phyloP scores from a whole-genome alignment of 2,888 invertebrate genomes.

The Leptinotarsa tumamoca region DNA sequence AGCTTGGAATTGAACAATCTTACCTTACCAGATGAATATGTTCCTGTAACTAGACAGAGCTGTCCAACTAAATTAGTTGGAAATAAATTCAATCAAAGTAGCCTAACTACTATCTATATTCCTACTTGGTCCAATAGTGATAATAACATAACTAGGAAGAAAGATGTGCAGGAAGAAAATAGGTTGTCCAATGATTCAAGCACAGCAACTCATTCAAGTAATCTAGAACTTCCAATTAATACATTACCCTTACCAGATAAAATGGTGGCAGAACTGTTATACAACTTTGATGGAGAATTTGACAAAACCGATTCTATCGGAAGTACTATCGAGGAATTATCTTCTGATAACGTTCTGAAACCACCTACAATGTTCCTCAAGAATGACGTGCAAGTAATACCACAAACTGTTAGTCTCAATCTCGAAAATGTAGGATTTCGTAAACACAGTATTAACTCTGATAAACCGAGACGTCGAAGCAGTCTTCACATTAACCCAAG shows the following conservation, averaged over 20 bases:
- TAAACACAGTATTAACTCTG: conserved; percentile 73
- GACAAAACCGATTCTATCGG: conserved; percentile 55
- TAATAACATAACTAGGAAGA: conserved; percentile 57
- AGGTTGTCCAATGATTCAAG: conserved; percentile 48
- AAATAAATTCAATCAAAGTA: conserved; percentile 71
- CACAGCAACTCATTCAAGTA: conserved; percentile 70
- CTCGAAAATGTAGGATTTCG: conserved; percentile 61
- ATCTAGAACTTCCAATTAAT: conserved; percentile 70
- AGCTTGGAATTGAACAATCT: conserved; percentile 68
- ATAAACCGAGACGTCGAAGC: conserved; percentile 67
- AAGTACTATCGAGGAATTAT: conserved; percentile 50
- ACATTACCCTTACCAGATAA: conserved; percentile 68
- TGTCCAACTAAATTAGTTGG: conserved; percentile 75
- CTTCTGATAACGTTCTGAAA: conserved; percentile 61
- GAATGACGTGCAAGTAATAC: conserved; percentile 42
- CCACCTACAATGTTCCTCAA: conserved; percentile 73
- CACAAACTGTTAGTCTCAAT: conserved; percentile 52
- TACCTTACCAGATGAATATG: conserved; percentile 53
- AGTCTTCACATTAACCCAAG: conserved; percentile 60
- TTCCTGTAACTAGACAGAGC: conserved; percentile 71
- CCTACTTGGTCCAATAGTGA: conserved; percentile 68
- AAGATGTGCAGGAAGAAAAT: conserved; percentile 47
- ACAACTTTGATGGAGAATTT: conserved; percentile 65
- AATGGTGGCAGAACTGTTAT: conserved; percentile 70
- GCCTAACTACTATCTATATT: conserved; percentile 70